Conservation (phyloP, 2,113 vertebrate species). For the Eclectus roratus region DNA sequence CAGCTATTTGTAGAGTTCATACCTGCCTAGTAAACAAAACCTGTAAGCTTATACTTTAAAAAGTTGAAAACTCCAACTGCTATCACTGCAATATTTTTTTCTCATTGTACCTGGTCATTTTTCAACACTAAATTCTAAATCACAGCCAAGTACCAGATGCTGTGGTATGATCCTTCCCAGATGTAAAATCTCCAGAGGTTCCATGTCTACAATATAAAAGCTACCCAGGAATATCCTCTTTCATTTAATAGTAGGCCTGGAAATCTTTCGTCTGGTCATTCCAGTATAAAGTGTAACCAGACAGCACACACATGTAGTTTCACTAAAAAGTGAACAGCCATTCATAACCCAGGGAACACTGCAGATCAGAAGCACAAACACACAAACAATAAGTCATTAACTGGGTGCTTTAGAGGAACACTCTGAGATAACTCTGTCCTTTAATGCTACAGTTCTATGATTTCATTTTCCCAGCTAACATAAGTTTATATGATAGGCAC, state of each 20-base stretch:
- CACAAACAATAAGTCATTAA: background rate
- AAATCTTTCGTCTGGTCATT: constrained; percentile 9
- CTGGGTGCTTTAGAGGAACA: background rate
- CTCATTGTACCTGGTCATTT: constrained; percentile 1
- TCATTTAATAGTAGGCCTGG: constrained; percentile 28
- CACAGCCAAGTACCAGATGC: constrained; percentile 19
- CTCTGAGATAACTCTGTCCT: background rate
- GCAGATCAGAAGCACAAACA: background rate
- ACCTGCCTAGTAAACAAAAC: background rate
- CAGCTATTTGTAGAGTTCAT: background rate
- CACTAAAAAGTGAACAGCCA: background rate
- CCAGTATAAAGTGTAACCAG: constrained; percentile 26
- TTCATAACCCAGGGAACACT: background rate
- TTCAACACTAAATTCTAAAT: constrained; percentile 3
- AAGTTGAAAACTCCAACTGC: background rate
- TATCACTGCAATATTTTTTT: background rate
- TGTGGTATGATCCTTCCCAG: constrained; percentile 37
- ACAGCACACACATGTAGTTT: background rate
- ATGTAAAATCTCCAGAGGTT: background rate
- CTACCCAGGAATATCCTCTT: constrained; percentile 50
- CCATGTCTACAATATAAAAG: constrained; percentile 10
- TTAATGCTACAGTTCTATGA: background rate
- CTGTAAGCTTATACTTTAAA: background rate
- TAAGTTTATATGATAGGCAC: background rate
- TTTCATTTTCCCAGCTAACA: background rate